Evolutionary conservation across 2,113 vertebrate genomes (phyloP).

Genomic region (Varanus salvator): DNA sequence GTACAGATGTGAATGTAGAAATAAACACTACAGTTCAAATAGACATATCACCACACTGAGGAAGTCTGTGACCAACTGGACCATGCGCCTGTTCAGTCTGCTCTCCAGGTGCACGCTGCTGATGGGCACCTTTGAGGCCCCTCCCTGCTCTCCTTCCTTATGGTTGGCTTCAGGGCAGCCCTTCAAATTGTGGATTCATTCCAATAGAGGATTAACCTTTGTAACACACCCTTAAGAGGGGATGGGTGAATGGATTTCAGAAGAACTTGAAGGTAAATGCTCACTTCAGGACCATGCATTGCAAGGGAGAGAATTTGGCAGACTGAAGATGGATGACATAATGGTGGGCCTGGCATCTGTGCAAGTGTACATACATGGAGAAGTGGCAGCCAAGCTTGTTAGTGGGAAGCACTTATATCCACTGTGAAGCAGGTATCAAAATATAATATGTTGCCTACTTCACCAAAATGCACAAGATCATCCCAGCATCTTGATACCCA

Average conservation of each 20-base stretch:
- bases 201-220: background rate
- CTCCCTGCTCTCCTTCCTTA: background rate
- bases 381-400: background rate
- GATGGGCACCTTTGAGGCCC: too few species aligned
- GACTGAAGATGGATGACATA: background rate
- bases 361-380: background rate
- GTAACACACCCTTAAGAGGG: background rate
- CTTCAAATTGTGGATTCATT: background rate
- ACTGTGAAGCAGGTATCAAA: background rate
- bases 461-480: background rate
- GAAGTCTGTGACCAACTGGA: too few species aligned
- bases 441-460: background rate
- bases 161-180: background rate
- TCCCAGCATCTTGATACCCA: background rate
- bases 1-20: too few species aligned
- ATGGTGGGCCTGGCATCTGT: background rate
- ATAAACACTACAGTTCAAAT: background rate
- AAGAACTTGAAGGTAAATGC: background rate
- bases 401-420: background rate
- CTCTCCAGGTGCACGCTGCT: too few species aligned
- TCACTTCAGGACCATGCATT: background rate
- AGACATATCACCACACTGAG: too few species aligned
- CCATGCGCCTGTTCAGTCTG: too few species aligned
- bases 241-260: background rate
- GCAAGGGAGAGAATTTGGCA: background rate